Evolutionary conservation across 1,140 invertebrate species (phyloP).

Genomic region (Kradibia gibbosae): DNA sequence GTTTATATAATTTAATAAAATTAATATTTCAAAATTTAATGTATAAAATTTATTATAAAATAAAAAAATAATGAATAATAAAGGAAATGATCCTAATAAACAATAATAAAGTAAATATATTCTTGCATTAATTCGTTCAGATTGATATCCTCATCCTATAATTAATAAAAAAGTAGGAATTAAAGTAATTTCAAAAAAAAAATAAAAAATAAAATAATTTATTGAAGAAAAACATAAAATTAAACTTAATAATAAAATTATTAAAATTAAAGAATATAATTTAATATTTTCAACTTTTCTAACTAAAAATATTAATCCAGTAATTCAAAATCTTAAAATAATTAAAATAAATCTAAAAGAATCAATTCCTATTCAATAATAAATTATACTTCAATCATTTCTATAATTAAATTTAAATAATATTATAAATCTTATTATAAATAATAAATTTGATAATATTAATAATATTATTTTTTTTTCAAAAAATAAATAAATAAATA

Average conservation of each 20-base stretch:
- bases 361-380: constrained; percentile 70
- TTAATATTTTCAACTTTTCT: constrained; percentile 56
- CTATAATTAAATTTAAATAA: constrained; percentile 57
- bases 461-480: constrained; percentile 32
- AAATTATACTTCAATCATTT: constrained; percentile 65
- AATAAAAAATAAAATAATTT: constrained; percentile 79
- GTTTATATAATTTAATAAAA: constrained; percentile 5
- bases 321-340: constrained; percentile 74
- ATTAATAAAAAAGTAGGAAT: constrained; percentile 78
- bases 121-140: constrained; percentile 76
- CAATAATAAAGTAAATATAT: constrained; percentile 79
- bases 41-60: constrained; percentile 52
- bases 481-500: constrained; percentile 53
- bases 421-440: constrained; percentile 60
- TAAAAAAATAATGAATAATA: constrained; percentile 73
- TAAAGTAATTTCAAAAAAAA: constrained; percentile 78
- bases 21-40: constrained; percentile 53
- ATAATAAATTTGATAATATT: constrained; percentile 62
- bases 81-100: constrained; percentile 75
- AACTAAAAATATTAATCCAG: constrained; percentile 69
- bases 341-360: constrained; percentile 72
- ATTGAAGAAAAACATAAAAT: constrained; percentile 74
- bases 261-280: constrained; percentile 66
- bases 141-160: constrained; percentile 77
- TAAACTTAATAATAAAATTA: constrained; percentile 74